Percentiles rank a stretch among this genome's conserved stretches.
phyloP scores from a whole-genome alignment of 2,888 invertebrate genomes.

The Piscicola geometra region DNA sequence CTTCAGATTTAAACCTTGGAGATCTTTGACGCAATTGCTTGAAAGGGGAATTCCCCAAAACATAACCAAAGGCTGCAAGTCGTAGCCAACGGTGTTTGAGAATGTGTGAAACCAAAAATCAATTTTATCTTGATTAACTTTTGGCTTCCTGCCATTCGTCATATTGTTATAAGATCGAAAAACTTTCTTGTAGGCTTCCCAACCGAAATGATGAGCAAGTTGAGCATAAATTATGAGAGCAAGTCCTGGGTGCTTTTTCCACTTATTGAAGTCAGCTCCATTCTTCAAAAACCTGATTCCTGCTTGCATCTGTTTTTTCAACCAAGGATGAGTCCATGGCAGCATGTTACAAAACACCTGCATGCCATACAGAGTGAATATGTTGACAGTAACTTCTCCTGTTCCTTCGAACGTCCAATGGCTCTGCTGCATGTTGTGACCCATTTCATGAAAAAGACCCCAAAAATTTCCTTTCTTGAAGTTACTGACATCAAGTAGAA shows the following conservation, averaged over 20 bases:
- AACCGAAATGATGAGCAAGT: conserved; percentile 44
- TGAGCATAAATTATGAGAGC: conserved; percentile 45
- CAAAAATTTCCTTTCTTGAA: conserved; percentile 38
- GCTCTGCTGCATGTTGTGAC: conserved; percentile 46
- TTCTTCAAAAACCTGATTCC: conserved; percentile 38
- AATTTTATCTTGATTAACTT: conserved; percentile 42
- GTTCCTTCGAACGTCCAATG: conserved; percentile 45
- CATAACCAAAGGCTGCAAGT: conserved; percentile 42
- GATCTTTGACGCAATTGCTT: not conserved
- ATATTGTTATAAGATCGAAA: conserved; percentile 35
- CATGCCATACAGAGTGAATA: conserved; percentile 46
- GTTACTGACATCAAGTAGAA: conserved; percentile 38
- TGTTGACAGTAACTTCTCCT: conserved; percentile 46
- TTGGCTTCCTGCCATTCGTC: conserved; percentile 24
- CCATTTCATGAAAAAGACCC: conserved; percentile 47
- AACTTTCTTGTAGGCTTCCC: conserved; percentile 42
- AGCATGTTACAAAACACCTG: conserved; percentile 37
- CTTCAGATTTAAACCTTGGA: conserved; percentile 31
- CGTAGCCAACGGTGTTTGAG: conserved; percentile 39
- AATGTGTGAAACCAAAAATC: conserved; percentile 43
- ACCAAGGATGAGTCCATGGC: conserved; percentile 43
- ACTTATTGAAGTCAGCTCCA: conserved; percentile 40
- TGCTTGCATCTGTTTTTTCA: conserved; percentile 18
- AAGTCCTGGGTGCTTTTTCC: conserved; percentile 40
- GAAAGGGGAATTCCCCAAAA: conserved; percentile 45